Evolutionary conservation across 2,888 invertebrate species (phyloP), one percentile per base, ranked within the genome.

Genomic region (Acrobeloides nanus): DNA sequence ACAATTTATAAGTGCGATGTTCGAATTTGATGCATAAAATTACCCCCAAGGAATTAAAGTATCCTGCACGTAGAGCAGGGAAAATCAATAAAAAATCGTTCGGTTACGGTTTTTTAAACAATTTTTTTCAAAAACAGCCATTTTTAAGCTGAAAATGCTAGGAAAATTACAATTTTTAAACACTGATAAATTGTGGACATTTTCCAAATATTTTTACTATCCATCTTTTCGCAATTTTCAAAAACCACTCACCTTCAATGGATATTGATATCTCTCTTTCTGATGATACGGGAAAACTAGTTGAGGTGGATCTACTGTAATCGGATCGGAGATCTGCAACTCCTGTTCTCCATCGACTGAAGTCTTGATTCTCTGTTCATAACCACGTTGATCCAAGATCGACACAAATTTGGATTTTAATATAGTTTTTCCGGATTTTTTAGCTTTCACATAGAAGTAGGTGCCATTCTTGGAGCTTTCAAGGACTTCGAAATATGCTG

Each of bases 391-490:
- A 23, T 44, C 49, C n/a, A 58, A 34, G 12, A 66, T 42, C 3
- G 56, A 34, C 10, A 48, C 49, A 27, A 63, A 65, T 29, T 49
- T 46, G 1, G 61, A 60, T 17, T 41, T 48, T 12, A 66, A 43
- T 5, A 48, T 41, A 7, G 58, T 55, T 7, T 52, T 56, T 0
- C 65, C 58, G 1, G 54, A 40, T 27, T 51, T 55, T 21, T 45
- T 45, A 7, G 67, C 59, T 3, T 46, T 53, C 4, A 66, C 66
- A 3, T 55, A 45, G 42, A 67, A 59, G 49, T 60, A 61, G n/a
- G 61, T 61, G 17, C 54, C 53, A 39, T 68, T 68, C 7, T 40
- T 25, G 7, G 67, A 59, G 8, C 43, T 41, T 17, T 48, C 43
- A 20, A 55, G 41, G 8, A 66, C 46, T 8, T 47, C 38, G 25